phyloP scores from a whole-genome alignment of 92 coral and sea anemone species.

The Parazoanthus atlanticus region DNA sequence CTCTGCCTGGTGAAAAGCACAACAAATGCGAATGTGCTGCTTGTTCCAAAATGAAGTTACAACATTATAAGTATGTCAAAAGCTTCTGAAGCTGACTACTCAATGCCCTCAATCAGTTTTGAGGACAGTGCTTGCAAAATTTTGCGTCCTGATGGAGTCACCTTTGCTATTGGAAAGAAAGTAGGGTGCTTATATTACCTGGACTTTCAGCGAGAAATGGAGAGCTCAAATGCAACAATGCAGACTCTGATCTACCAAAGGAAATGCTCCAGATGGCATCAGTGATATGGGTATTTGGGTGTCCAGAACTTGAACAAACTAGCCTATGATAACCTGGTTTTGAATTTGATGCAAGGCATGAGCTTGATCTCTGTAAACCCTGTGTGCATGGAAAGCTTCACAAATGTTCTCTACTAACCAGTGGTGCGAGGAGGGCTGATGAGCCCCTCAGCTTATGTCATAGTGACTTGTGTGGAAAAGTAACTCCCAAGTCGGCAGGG shows the following conservation, averaged over 20 bases:
- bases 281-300: constrained; percentile 64
- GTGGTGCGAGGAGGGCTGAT: no score
- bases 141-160: constrained; percentile 29
- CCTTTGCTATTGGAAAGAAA: constrained; percentile 49
- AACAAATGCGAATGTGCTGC: constrained; percentile 59
- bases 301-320: constrained; percentile 51
- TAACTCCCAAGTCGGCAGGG: no score
- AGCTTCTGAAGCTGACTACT: background rate
- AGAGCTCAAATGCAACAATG: constrained; percentile 48
- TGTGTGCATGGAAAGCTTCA: no score
- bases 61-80: constrained; percentile 65
- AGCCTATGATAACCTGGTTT: no score
- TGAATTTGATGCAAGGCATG: no score
- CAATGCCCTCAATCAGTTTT: background rate
- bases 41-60: constrained; percentile 52
- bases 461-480: no score
- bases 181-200: constrained; percentile 62
- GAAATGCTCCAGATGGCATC: constrained; percentile 60
- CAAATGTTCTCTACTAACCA: no score
- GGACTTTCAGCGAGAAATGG: constrained; percentile 34
- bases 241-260: constrained; percentile 27
- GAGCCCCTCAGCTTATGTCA: no score
- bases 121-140: background rate
- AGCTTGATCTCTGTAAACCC: no score
- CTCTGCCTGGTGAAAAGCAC: background rate